These are phyloP conservation scores for Forpus xanthops DNA, from an alignment of 2,797 vertebrate species.

Conservation along the genomic window DNA sequence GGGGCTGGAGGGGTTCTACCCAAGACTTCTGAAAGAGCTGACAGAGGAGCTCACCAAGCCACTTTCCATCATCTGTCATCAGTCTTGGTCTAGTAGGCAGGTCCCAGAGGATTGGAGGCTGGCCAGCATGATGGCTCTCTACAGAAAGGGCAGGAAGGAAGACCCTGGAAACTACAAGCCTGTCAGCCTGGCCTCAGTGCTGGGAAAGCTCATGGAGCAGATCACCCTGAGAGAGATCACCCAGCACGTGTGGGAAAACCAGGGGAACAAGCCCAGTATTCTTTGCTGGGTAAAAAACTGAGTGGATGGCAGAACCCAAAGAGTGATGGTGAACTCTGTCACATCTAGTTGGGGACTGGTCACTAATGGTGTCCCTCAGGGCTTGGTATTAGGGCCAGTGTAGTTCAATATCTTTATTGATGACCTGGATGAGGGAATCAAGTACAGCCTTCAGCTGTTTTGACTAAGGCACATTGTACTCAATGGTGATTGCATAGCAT, in stretches of 20 bases:
- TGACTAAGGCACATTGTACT: not conserved
- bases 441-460: not conserved
- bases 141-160: not conserved
- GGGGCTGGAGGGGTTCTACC: not conserved
- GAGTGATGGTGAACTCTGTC: not conserved
- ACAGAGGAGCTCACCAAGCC: not conserved
- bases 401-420: not conserved
- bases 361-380: not conserved
- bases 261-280: not conserved
- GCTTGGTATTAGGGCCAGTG: not conserved
- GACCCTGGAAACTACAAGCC: not conserved
- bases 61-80: not conserved
- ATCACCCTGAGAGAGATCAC: not conserved
- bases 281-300: not conserved
- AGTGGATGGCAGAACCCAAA: not conserved
- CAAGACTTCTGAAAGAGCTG: not conserved
- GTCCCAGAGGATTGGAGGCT: not conserved
- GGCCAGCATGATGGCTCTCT: not conserved
- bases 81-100: not conserved
- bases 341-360: not conserved
- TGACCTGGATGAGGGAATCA: not conserved
- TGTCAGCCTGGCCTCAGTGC: not conserved
- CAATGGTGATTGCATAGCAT: not conserved
- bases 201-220: not conserved
- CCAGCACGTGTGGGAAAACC: not conserved